Conservation (phyloP, 2,797 vertebrate species). For the Hephaestus fuliginosus region DNA sequence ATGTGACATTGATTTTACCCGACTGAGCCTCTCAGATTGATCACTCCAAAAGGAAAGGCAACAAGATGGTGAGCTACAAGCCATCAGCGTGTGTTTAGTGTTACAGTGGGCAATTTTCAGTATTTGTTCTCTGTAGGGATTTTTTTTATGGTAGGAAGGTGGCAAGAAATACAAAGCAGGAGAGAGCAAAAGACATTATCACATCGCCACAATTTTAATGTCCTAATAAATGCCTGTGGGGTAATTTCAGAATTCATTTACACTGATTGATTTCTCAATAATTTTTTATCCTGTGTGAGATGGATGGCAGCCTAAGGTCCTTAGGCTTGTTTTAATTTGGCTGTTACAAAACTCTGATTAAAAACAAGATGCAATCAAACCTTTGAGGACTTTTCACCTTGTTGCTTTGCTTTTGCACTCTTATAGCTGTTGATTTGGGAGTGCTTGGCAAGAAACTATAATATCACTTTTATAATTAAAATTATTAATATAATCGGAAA, state of each 20-base stretch:
- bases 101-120: not conserved
- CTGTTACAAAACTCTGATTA: conserved; percentile 49
- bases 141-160: conserved; percentile 17
- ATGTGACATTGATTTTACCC: conserved; percentile 42
- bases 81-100: conserved; percentile 7
- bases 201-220: conserved; percentile 31
- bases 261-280: conserved; percentile 60
- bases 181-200: conserved; percentile 23
- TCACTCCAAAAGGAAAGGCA: conserved; percentile 18
- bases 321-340: conserved; percentile 37
- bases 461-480: not conserved
- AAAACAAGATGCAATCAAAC: conserved; percentile 43
- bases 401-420: conserved; percentile 2
- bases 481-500: not conserved
- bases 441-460: not conserved
- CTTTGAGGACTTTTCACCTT: conserved; percentile 10
- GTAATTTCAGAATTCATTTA: conserved; percentile 51
- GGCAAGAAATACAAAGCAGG: conserved; percentile 5
- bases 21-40: conserved; percentile 24
- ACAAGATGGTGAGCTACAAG: not conserved
- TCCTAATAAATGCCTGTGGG: conserved; percentile 42
- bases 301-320: conserved; percentile 27
- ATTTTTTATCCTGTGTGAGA: conserved; percentile 38
- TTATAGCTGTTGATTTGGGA: not conserved
- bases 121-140: conserved; percentile 17